Base-by-base conservation (phyloP, 2,113 vertebrate genomes). In the Kryptolebias marmoratus region DNA sequence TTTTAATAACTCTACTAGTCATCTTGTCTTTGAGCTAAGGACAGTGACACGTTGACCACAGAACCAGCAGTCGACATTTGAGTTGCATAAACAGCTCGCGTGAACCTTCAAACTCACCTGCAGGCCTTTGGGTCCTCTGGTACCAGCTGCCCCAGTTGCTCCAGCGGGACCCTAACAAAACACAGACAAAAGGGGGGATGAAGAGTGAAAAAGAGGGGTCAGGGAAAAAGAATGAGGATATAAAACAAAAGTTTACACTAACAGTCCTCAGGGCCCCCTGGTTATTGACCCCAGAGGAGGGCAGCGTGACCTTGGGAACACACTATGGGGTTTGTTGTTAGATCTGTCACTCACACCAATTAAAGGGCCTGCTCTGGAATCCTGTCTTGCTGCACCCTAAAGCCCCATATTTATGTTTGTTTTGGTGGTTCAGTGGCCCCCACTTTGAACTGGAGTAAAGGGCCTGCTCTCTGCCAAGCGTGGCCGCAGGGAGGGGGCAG, bases 51-150 rank as follows among this genome's bases (percentile, higher is more conserved):
- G 16, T 18, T 44, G 30, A n/a, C 60, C 54, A 12, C 54, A 67
- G 57, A 70, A 6, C 39, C 15, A 50, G 15, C 16, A 59, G 15
- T 64, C 45, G 64, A 53, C 65, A 76, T 50, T 50, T 45, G 60
- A 64, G 49, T 63, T 57, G 55, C 50, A 72, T 71, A 63, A 57
- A 56, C 11, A 52, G 50, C 70, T 77, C 47, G 63, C 36, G 56
- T 61, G 53, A 83, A 39, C 67, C 53, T 31, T 45, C 44, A 42
- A 31, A 80, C 96, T 94, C 91, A 99, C 98, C 95, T 92, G 87
- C 74, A 88, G 95, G 77, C 98, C 98, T 87, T 99, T 99, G 18
- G 92, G 22, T 83, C 98, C 98, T 90, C 96, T 94, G 65, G 91
- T 82, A 66, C 98, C 97, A 27, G 90, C 87, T 0, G 93, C 89